Conservation (phyloP, 2,888 invertebrate genomes). For the Drosophila monieri region DNA sequence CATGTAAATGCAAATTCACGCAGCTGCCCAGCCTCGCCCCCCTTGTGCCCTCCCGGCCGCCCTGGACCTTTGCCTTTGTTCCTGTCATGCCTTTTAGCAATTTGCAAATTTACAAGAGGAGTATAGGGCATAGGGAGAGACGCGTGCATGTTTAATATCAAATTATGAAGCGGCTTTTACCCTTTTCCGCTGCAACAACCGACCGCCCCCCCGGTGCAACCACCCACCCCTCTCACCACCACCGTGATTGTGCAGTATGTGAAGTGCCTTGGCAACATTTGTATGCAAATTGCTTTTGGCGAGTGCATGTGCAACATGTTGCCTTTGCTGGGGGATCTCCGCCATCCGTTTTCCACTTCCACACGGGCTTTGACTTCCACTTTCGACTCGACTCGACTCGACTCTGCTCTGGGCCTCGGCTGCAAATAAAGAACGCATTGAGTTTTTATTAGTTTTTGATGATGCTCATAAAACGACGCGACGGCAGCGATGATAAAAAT, state of each 20-base stretch:
- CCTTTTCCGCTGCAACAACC: constrained; percentile 30
- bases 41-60: constrained; percentile 14
- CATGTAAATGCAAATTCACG: constrained; percentile 76
- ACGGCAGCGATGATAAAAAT: constrained; percentile 74
- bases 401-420: too few species aligned
- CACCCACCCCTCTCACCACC: background rate
- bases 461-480: constrained; percentile 78
- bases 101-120: constrained; percentile 75
- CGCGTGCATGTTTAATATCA: constrained; percentile 75
- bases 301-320: constrained; percentile 76
- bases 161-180: constrained; percentile 69
- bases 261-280: constrained; percentile 78
- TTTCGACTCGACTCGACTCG: constrained; percentile 30
- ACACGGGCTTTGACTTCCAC: constrained; percentile 18
- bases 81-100: constrained; percentile 74
- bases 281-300: constrained; percentile 71
- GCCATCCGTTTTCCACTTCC: background rate
- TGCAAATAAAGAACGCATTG: constrained; percentile 80
- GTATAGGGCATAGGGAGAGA: constrained; percentile 3
- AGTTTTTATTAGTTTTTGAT: constrained; percentile 80
- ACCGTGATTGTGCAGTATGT: constrained; percentile 61
- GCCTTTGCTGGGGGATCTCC: constrained; percentile 36
- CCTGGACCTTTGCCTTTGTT: constrained; percentile 35
- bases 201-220: constrained; percentile 2
- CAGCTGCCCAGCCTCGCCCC: constrained; percentile 56